Evolutionary conservation across 2,797 vertebrate species (phyloP).

Genomic region (Sebastes jordani): DNA sequence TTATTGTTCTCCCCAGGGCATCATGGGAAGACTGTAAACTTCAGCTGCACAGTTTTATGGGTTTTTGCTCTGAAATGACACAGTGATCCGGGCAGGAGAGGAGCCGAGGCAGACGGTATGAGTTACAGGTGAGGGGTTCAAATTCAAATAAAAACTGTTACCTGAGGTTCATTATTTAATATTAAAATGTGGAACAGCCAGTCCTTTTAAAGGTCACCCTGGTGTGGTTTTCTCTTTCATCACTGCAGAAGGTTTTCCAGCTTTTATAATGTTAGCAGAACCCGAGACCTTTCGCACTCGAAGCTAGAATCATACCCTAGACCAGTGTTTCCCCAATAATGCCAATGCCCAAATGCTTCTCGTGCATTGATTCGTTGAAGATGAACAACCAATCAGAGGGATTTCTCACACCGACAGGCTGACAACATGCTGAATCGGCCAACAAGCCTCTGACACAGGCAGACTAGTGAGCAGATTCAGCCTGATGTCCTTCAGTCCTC

Average conservation of each 20-base stretch:
- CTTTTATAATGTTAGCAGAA: neutral
- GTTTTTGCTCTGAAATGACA: slow-evolving; percentile 10
- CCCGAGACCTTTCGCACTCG: slow-evolving; percentile 71
- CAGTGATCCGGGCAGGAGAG: neutral
- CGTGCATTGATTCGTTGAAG: too few relatives aligned
- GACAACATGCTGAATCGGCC: too few relatives aligned
- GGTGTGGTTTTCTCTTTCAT: neutral
- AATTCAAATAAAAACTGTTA: neutral
- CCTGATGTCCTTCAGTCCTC: too few relatives aligned
- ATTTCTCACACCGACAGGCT: too few relatives aligned
- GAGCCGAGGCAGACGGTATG: neutral
- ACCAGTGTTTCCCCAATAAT: too few relatives aligned
- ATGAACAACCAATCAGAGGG: too few relatives aligned
- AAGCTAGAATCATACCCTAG: neutral
- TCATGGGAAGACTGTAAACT: neutral
- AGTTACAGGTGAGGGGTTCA: neutral
- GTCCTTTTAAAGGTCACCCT: neutral
- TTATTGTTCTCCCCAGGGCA: slow-evolving; percentile 9
- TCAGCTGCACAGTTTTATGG: slow-evolving; percentile 18
- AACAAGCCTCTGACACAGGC: too few relatives aligned
- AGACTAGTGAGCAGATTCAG: too few relatives aligned
- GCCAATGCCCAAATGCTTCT: too few relatives aligned
- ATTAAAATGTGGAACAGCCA: neutral
- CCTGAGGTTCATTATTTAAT: neutral
- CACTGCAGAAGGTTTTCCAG: accelerated